Base-by-base conservation (phyloP, 2,888 invertebrate species). In the Lithophane leautieri region DNA sequence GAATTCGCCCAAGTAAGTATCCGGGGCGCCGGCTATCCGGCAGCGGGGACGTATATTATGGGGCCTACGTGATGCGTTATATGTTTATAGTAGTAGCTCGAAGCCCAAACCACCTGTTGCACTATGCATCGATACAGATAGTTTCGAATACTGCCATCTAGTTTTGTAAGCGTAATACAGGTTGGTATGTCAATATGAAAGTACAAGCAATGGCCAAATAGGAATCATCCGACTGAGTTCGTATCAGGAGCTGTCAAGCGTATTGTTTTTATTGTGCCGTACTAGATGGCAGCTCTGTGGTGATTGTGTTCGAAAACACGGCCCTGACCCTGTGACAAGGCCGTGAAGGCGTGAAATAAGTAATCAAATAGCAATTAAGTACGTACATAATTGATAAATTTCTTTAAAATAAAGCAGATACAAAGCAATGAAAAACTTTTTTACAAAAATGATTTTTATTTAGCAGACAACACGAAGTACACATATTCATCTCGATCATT, bases 401-500 rank as follows among this genome's bases (percentile, higher is more conserved):
- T 0, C 16, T 8, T 9, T 28, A 0, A 19, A 44, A 22, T 4
- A 25, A 19, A 25, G 8, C 9, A 62, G 47, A n/a, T 50, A 0
- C 1, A 12, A 67, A 25, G 22, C 0, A 83, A 66, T 25, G 0
- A 70, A 79, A 70, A 42, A 16, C 4, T 0, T 62, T 34, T 65
- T 67, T 14, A n/a, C 61, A 69, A 60, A 75, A 85, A 73, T 50
- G 22, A 44, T 56, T 77, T 86, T 76, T 86, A 79, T 87, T 78
- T 76, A 71, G 52, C 60, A 78, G 70, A 85, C 87, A 76, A 75
- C 79, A 87, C 77, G 71, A 58, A 69, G 54, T 44, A 82, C 82
- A 85, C 73, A 80, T 52, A 82, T 75, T 79, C 78, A 70, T 75
- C 62, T 65, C 44, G 76, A 85, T 74, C 72, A 86, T 67, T 60